Conservation (phyloP, 2,797 vertebrate genomes). For the Gymnoscopelus braueri region DNA sequence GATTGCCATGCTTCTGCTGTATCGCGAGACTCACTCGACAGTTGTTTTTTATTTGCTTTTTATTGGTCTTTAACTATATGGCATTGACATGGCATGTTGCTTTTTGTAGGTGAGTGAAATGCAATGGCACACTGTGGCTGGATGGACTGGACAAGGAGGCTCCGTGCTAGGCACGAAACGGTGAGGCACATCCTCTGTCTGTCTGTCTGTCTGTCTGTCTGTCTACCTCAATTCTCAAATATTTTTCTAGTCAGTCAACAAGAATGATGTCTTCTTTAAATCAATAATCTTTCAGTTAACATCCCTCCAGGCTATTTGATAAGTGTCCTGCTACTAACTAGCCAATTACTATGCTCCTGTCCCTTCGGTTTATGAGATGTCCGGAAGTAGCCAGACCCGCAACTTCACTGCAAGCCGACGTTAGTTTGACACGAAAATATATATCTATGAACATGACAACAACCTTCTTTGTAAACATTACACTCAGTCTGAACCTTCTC, state of each 20-base stretch:
- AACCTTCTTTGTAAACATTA: no score
- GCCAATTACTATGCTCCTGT: background rate
- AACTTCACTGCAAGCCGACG: no score
- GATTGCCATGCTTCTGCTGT: background rate
- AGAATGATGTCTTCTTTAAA: background rate
- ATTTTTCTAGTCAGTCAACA: no score
- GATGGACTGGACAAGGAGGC: conserved; percentile 95
- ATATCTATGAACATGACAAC: no score
- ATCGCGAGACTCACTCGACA: background rate
- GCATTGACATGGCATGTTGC: background rate
- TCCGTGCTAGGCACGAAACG: conserved; percentile 95
- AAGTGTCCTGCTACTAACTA: background rate
- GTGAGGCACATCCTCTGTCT: conserved; percentile 67
- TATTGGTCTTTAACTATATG: no score
- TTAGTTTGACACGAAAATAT: no score
- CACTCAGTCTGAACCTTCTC: no score
- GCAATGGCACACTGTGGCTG: conserved; percentile 89
- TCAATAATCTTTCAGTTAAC: no score
- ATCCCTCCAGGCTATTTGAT: no score
- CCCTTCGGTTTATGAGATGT: no score
- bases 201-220: background rate
- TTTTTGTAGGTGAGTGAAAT: conserved; percentile 85
- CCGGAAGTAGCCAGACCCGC: no score
- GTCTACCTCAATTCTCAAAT: no score
- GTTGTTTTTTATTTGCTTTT: background rate